Conservation (phyloP, 1,140 invertebrate genomes). For the Tachypleus tridentatus region DNA sequence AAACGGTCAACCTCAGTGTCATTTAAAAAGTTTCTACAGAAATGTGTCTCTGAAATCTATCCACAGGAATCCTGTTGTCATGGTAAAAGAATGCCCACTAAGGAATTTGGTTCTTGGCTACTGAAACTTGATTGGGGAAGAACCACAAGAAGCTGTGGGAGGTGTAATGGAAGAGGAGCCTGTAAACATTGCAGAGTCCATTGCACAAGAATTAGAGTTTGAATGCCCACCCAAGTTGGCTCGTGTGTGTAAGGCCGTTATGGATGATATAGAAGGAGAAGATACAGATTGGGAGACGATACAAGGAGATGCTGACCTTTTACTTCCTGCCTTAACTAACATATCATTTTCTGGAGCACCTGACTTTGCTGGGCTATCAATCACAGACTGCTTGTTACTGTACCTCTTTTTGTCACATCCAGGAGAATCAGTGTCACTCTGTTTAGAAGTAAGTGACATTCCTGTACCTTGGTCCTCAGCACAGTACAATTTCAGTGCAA, state of each 20-base stretch:
- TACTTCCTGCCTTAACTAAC: not conserved
- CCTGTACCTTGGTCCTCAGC: not conserved
- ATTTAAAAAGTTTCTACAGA: too few relatives aligned
- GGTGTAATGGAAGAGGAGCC: constrained; percentile 15
- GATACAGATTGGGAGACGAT: constrained; percentile 10
- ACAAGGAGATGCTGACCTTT: constrained; percentile 10
- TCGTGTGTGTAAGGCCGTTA: constrained; percentile 21
- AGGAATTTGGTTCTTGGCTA: constrained; percentile 3
- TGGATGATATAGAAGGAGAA: constrained; percentile 17
- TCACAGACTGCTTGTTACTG: not conserved
- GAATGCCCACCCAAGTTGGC: constrained; percentile 16
- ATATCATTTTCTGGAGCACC: not conserved
- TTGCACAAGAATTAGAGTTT: constrained; percentile 17
- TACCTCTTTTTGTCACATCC: not conserved
- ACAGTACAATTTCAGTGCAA: constrained; percentile 28
- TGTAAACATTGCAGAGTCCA: constrained; percentile 16
- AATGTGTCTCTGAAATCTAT: too few relatives aligned
- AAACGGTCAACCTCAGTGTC: too few relatives aligned
- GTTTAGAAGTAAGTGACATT: not conserved
- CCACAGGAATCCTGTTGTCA: too few relatives aligned
- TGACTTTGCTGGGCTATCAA: not conserved
- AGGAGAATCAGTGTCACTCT: not conserved
- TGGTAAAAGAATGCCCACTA: too few relatives aligned
- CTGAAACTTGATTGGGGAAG: constrained; percentile 20
- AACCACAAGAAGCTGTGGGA: constrained; percentile 15